Evolutionary conservation across 2,113 vertebrate genomes (phyloP), one percentile per base, ranked within the genome.

Genomic region (Passer domesticus): DNA sequence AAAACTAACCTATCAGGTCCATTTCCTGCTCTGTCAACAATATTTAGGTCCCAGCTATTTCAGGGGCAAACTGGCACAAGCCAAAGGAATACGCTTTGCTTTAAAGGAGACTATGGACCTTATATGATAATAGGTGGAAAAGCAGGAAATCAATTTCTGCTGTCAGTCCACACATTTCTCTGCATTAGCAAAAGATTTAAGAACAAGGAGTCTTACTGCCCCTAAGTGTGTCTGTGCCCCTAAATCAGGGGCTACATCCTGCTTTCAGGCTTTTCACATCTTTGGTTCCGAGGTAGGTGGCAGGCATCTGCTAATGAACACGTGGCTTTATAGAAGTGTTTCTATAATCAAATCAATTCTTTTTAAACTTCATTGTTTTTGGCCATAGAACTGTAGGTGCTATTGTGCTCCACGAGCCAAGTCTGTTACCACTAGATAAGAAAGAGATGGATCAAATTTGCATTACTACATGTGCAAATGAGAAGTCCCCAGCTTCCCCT

Each of bases 301-400:
- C 0, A 2, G 28, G 69, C 79, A 90, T 90, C 76, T 93, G 82
- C 47, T 93, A 83, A 70, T 39, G 88, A 90, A 75, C 79, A 93
- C 16, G 8, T 83, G 93, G 83, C 41, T 83, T 89, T 84, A 64
- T 35, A 79, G 46, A 82, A 95, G 35, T 72, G 53, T 78, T 94
- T 89, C 64, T 59, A 68, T 90, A 79, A 94, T 84, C 88, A 89
- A 87, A 44, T 86, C 41, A 92, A 9, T 83, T 81, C 31, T 81
- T 89, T 89, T 90, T 43, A 90, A 87, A 95, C 86, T 78, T 89
- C 94, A 94, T 96, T 97, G 81, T 82, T 96, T 97, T 96, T 89
- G 83, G 56, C 66, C 62, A 83, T 56, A 82, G 83, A 83, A 68
- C 83, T 90, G 86, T 74, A 95, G 88, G 49, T 96, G 88, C 49